phyloP scores from a whole-genome alignment of 2,113 vertebrate species.

The Phodopus roborovskii region DNA sequence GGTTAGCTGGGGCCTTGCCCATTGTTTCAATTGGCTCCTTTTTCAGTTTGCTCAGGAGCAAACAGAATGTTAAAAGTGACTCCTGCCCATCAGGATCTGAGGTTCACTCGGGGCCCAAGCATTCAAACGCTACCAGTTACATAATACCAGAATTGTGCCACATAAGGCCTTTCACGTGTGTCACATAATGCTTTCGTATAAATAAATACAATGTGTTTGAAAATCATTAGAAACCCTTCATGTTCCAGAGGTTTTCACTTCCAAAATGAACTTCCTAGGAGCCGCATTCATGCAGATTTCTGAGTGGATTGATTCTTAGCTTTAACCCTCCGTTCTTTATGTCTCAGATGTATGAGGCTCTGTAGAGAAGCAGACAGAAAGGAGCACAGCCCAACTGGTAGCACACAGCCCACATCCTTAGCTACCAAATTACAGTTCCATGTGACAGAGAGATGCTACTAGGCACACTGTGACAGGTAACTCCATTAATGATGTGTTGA shows the following conservation, averaged over 20 bases:
- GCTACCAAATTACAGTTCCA: not conserved
- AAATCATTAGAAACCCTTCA: not conserved
- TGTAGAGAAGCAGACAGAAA: not conserved
- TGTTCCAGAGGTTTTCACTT: not conserved
- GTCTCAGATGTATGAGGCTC: not conserved
- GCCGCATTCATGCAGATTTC: too few species aligned
- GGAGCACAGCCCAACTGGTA: not conserved
- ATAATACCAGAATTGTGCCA: not conserved
- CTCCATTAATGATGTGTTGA: not conserved
- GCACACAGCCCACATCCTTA: not conserved
- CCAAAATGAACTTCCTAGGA: constrained; percentile 23
- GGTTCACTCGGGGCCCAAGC: not conserved
- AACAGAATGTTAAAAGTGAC: not conserved
- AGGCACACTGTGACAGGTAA: not conserved
- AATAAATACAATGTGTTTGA: constrained; percentile 3
- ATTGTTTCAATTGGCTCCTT: not conserved
- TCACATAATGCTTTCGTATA: constrained; percentile 1
- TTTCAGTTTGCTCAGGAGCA: not conserved
- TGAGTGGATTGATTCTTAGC: not conserved
- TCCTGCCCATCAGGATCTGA: not conserved
- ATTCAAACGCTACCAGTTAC: not conserved
- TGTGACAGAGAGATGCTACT: not conserved
- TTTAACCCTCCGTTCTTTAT: not conserved
- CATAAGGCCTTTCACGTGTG: not conserved
- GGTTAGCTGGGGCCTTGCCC: not conserved